A percentile compares a stretch with the other conserved stretches of the same genome.
Evolutionary conservation across 2,113 vertebrate species (phyloP).

Genomic region (Thymallus thymallus): DNA sequence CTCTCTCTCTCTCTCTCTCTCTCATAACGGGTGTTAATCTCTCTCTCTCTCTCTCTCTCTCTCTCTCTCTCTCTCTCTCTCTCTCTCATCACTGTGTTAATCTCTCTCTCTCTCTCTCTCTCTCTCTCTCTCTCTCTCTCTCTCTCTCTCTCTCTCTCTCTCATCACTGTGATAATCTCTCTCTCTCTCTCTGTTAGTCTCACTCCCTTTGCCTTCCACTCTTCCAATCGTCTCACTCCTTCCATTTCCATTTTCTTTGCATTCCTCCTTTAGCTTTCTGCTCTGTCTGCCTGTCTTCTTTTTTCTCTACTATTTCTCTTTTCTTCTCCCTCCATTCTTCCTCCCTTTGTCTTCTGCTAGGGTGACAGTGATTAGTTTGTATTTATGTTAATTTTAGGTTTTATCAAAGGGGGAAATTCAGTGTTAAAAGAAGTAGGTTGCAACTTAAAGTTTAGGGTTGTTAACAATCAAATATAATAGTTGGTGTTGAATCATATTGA

Average conservation of each 20-base stretch:
- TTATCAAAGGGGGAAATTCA: too few relatives aligned
- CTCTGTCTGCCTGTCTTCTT: not conserved
- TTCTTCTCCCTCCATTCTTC: not conserved
- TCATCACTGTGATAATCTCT: too few relatives aligned
- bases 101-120: not conserved
- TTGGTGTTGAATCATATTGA: too few relatives aligned
- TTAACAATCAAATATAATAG: too few relatives aligned
- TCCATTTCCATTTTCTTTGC: not conserved
- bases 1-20: too few relatives aligned
- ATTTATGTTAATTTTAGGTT: too few relatives aligned
- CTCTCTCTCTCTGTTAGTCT: conserved; percentile 8
- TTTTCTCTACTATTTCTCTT: not conserved
- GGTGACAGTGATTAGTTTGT: conserved; percentile 6
- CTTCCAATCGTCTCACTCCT: not conserved
- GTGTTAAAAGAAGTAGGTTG: too few relatives aligned
- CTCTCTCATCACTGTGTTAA: not conserved
- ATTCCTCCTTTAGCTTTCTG: not conserved
- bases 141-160: not conserved
- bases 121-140: not conserved
- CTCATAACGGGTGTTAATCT: too few relatives aligned
- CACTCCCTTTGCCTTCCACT: not conserved
- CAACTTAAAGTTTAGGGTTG: too few relatives aligned
- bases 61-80: not conserved
- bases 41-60: too few relatives aligned
- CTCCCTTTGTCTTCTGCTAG: conserved; percentile 1